These are phyloP conservation scores for Ditylenchus weischeri DNA, from an alignment of 2,888 invertebrate genomes.

Conservation along the genomic window DNA sequence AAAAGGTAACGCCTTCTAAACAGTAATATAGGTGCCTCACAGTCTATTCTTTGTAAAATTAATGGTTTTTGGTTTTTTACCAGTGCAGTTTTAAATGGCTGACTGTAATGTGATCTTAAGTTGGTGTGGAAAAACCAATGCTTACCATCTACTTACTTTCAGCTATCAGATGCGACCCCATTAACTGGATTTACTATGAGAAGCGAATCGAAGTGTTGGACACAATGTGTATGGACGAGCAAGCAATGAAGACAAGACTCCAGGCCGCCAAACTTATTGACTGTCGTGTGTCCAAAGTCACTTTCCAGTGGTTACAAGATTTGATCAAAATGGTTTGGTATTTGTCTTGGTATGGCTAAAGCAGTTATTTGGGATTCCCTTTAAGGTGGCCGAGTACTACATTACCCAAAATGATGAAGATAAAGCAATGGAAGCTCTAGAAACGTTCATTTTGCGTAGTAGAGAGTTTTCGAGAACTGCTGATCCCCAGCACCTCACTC, in stretches of 20 bases:
- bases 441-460: slow-evolving; percentile 48
- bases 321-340: slow-evolving; percentile 42
- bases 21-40: no score
- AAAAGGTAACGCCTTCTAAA: slow-evolving; percentile 32
- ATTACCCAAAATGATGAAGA: slow-evolving; percentile 50
- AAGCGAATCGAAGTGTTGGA: slow-evolving; percentile 50
- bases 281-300: slow-evolving; percentile 33
- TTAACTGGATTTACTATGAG: slow-evolving; percentile 51
- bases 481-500: slow-evolving; percentile 35
- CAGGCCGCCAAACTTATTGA: slow-evolving; percentile 41
- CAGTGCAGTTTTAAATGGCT: no score
- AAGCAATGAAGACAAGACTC: slow-evolving; percentile 52
- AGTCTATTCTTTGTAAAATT: no score
- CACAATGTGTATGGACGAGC: slow-evolving; percentile 34
- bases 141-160: slow-evolving; percentile 15
- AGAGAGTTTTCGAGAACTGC: slow-evolving; percentile 42
- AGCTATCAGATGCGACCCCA: slow-evolving; percentile 46
- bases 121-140: no score
- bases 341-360: no score
- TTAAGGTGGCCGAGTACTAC: slow-evolving; percentile 51
- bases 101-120: no score
- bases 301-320: slow-evolving; percentile 48
- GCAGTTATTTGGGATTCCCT: background rate
- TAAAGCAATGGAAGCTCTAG: slow-evolving; percentile 46
- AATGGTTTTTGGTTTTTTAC: no score